phyloP scores from a whole-genome alignment of 2,797 vertebrate species.

The Manis crassicaudata region DNA sequence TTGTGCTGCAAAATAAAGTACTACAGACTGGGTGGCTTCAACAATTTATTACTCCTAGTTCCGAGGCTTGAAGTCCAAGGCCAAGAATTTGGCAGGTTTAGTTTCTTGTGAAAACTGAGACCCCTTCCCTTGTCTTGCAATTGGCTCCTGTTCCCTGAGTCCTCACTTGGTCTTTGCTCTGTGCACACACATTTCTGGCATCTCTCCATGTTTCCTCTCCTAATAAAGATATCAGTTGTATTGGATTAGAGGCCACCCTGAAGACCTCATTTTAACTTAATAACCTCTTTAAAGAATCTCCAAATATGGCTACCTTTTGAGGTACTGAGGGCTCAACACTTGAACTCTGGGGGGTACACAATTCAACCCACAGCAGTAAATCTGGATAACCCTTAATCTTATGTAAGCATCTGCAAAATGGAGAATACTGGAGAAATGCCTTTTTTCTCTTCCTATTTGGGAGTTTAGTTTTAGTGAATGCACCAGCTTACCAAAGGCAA shows the following conservation, averaged over 20 bases:
- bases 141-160: not conserved
- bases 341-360: not conserved
- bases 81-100: not conserved
- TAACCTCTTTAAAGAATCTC: not conserved
- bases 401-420: not conserved
- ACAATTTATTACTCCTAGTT: not conserved
- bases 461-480: not conserved
- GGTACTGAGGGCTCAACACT: not conserved
- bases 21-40: not conserved
- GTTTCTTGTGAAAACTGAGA: not conserved
- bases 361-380: not conserved
- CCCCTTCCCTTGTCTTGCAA: not conserved
- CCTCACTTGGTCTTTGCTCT: not conserved
- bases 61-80: not conserved
- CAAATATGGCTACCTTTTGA: not conserved
- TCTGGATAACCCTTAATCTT: not conserved
- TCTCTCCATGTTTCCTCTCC: not conserved
- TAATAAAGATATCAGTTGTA: not conserved
- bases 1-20: not conserved
- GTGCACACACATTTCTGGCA: fast-evolving
- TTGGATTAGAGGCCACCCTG: not conserved
- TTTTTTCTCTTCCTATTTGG: not conserved
- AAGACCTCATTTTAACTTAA: not conserved
- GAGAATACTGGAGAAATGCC: not conserved
- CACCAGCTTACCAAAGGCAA: not conserved